Conservation (phyloP, 2,797 vertebrate species). For the Microctenopoma stevenorrisi region DNA sequence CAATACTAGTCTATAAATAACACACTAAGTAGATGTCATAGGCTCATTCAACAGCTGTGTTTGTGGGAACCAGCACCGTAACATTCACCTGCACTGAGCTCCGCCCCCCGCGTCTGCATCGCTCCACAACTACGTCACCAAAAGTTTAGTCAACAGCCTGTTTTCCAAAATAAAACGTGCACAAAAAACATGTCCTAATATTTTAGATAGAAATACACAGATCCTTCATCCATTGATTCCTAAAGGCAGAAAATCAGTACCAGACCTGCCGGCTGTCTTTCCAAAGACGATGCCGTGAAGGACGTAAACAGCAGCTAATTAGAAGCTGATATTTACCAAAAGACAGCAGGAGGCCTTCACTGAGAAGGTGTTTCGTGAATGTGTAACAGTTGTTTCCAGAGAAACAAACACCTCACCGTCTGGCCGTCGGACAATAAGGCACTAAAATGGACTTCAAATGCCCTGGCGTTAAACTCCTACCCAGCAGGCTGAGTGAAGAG, state of each 20-base stretch:
- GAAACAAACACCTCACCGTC: constrained; percentile 68
- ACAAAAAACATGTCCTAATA: too few relatives aligned
- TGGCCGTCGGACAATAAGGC: constrained; percentile 72
- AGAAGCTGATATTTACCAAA: constrained; percentile 82
- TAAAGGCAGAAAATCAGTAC: constrained; percentile 45
- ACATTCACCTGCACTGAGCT: too few relatives aligned
- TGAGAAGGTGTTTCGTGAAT: constrained; percentile 69
- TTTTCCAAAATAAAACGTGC: too few relatives aligned
- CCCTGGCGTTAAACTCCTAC: constrained; percentile 23
- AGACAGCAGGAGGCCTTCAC: constrained; percentile 75
- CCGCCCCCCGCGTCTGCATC: too few relatives aligned
- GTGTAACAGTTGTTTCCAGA: constrained; percentile 73
- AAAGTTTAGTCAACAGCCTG: too few relatives aligned
- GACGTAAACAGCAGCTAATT: constrained; percentile 75
- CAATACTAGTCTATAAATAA: background rate
- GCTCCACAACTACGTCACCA: too few relatives aligned
- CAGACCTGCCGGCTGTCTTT: constrained; percentile 43
- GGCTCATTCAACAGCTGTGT: background rate
- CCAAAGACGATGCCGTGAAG: constrained; percentile 57
- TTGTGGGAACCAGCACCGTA: too few relatives aligned
- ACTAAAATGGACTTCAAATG: constrained; percentile 67
- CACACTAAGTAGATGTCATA: constrained; percentile 24
- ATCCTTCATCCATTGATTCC: constrained; percentile 33
- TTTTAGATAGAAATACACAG: constrained; percentile 18
- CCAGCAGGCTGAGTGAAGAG: constrained; percentile 19